Base-by-base conservation (phyloP, 2,797 vertebrate genomes). In the Leptodactylus fallax region DNA sequence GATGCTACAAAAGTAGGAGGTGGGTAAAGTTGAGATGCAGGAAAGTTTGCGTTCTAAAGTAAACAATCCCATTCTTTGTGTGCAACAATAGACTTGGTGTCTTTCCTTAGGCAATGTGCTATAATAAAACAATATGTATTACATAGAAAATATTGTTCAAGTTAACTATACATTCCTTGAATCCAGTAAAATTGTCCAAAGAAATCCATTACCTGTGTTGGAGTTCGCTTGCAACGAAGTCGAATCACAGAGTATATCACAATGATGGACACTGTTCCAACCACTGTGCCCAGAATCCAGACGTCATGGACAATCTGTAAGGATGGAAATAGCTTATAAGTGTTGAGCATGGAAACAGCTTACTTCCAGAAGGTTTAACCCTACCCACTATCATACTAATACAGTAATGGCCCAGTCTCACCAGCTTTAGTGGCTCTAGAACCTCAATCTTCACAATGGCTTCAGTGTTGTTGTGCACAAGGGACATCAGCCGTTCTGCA, bases 381-480 rank as follows among this genome's bases (percentile, higher is more conserved):
- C 13, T 10, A 16, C 10, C 69, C 58, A 1, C 72, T 16, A 47
- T 80, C 80, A 63, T 51, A 23, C 3, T 6, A 49, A 49, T n/a
- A 61, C 45, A 25, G 19, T 77, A 76, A 27, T 21, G 79, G 63
- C 25, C 55, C 55, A 3, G 17, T 12, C 96, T 97, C 91, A 99
- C 98, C 98, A 96, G 97, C 92, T 93, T 94, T 0, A 91, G 93
- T 91, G 96, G 95, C 91, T 96, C 92, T 94, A 95, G 95, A 92
- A 98, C 95, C 88, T 98, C 97, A 81, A 99, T 99, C 90, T 93
- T 94, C 90, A 99, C 97, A 0, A 94, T 95, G 63, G 98, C 98
- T 91, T 99, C 98, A 91, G 96, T 97, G 83, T 99, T 99, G 94
- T 97, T 97, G 94, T 98, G 98, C 90, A 99, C 97, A 3, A 99